Conservation (phyloP, 2,113 vertebrate species). For the Gavia stellata region DNA sequence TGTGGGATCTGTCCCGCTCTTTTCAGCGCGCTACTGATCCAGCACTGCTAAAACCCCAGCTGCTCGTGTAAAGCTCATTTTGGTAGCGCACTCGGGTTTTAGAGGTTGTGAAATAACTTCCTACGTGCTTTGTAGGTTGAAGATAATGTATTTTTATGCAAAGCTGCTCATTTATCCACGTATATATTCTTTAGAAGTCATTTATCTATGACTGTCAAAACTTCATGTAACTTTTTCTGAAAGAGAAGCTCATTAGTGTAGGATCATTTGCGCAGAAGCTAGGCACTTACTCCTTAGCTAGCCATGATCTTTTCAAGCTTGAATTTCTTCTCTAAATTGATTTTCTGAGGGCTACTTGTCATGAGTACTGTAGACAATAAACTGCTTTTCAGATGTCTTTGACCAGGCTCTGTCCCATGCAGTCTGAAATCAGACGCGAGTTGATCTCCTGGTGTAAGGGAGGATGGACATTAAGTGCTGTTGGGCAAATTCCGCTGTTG, state of each 20-base stretch:
- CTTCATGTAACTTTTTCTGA: neutral
- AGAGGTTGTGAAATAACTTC: neutral
- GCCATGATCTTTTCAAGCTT: neutral
- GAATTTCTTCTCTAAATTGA: neutral
- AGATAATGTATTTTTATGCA: neutral
- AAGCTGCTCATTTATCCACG: neutral
- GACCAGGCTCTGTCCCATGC: neutral
- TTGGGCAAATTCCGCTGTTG: neutral
- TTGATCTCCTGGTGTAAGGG: neutral
- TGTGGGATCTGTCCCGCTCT: neutral
- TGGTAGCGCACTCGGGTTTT: neutral
- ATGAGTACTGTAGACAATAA: neutral
- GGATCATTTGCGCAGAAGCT: neutral
- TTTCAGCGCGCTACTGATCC: neutral
- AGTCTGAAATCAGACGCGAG: neutral
- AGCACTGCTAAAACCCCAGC: neutral
- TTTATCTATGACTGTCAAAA: neutral
- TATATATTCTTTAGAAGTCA: rapidly evolving
- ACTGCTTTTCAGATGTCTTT: rapidly evolving
- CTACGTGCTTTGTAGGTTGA: neutral
- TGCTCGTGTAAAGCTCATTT: neutral
- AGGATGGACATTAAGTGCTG: neutral
- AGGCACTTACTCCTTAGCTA: neutral
- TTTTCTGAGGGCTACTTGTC: neutral
- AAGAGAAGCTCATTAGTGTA: neutral